Percentiles rank a stretch among this genome's conserved stretches.
Conservation (phyloP, 2,888 invertebrate genomes). For the Sarcophaga rosellei region DNA sequence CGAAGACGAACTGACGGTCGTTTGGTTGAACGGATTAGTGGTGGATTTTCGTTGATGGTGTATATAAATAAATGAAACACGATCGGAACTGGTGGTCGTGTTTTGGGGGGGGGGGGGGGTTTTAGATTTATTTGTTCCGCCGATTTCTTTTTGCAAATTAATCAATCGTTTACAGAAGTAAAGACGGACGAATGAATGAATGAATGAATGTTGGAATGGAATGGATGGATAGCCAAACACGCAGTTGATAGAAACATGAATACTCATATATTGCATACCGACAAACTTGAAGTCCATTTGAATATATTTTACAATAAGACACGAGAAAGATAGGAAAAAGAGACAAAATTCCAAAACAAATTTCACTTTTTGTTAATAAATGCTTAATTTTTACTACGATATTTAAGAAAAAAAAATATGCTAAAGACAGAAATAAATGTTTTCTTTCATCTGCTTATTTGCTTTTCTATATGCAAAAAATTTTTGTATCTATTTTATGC, state of each 20-base stretch:
- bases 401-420: not conserved
- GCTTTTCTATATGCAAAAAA: not conserved
- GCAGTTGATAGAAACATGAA: not conserved
- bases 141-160: conserved; percentile 60
- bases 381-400: conserved; percentile 12
- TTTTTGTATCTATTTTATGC: conserved; percentile 4
- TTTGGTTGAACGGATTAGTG: not conserved
- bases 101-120: not conserved
- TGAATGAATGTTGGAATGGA: not conserved
- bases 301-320: not conserved
- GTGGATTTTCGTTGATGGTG: not conserved
- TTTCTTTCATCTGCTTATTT: not conserved
- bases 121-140: not conserved
- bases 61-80: too few relatives aligned
- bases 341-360: not conserved
- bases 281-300: conserved; percentile 12
- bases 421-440: not conserved
- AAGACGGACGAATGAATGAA: not conserved
- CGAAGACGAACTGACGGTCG: not conserved
- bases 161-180: conserved; percentile 16
- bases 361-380: conserved; percentile 55
- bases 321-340: not conserved
- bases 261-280: not conserved
- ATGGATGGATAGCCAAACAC: too few relatives aligned
- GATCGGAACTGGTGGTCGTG: not conserved